Evolutionary conservation across 2,888 invertebrate genomes (phyloP), one percentile per base, ranked within the genome.

Genomic region (Andrena marginata): DNA sequence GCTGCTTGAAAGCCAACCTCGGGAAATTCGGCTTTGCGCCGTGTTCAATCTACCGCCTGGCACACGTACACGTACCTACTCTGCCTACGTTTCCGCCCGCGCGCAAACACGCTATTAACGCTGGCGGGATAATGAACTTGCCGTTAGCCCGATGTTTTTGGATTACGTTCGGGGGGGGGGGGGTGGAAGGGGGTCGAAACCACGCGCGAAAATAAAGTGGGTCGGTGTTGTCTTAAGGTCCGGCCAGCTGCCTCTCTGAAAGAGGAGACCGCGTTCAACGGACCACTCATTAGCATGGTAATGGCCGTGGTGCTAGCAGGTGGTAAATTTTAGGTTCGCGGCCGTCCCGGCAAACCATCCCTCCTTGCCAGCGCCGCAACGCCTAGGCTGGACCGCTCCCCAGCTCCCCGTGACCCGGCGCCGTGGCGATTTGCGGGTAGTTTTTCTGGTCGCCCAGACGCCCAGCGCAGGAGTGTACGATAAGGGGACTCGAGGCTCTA

Each of bases 101-200:
- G 42, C 42, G 42, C 42, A 42, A 42, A 42, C 42, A 42, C 76
- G 71, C 75, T 79, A 86, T 83, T 85, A 79, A 77, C 77, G 65
- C 59, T 54, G 60, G 60, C 23, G 69, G 62, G 77, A 72, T 87
- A 87, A 87, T 81, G 85, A 87, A 84, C 80, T 84, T 35, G 80
- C 42, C 75, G 60, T 80, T 84, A 80, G 67, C 60, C 72, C 70
- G 62, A 73, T 84, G 70, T 82, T 85, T 65, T 65, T 64, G 70
- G 59, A 70, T 64, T 42, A 31, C 76, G 64, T 77, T 79, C 51
- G 65, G 77, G 7, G 48, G 35, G 64, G 48, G 33, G 59, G n/a
- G n/a, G n/a, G n/a, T n/a, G n/a, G n/a, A n/a, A n/a, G n/a, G n/a
- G n/a, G n/a, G n/a, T n/a, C 10, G 70, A 77, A 35, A 29, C 59